Base-by-base conservation (phyloP, 2,888 invertebrate species). In the Pomacea canaliculata region DNA sequence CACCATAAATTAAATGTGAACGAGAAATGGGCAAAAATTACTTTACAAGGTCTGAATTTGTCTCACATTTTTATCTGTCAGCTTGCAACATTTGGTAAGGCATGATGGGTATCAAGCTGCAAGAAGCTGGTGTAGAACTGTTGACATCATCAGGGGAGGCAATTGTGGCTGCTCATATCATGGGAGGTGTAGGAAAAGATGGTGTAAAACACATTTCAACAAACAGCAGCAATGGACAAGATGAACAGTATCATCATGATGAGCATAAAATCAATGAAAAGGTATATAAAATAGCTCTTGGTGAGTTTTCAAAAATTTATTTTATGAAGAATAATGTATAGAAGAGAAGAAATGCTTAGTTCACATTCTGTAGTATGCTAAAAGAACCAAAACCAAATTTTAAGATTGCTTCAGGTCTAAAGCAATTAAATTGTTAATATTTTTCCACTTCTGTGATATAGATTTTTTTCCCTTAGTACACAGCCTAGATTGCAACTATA, bases 191-290 rank as follows among this genome's bases (percentile, higher is more conserved):
- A 48, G 71, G 62, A 8, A n/a, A 62, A 27, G 60, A 71, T 27
- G 72, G 60, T 27, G n/a, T 23, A 51, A 16, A 1, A 9, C 23
- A 56, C 19, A 49, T 16, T 56, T 12, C n/a, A 13, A 51, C n/a
- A n/a, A 23, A 51, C 13, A 10, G 19, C 37, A 66, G n/a, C 9
- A 66, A 75, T 10, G 49, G 70, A 48, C 37, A 81, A 70, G 82
- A 78, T n/a, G 85, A 86, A 78, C 84, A 85, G 66, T 84, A 79
- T 63, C 87, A 86, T 69, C 79, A 78, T 51, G 84, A 85, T 70
- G 87, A 87, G 71, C 84, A 86, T 72, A 78, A 82, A 72, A 79
- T 87, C 46, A 85, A 87, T 75, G 75, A 83, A 73, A 85, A 85
- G 83, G 87, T 82, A 59, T 37, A 37, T 37, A 37, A 37, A 37